phyloP scores from a whole-genome alignment of 1,140 invertebrate genomes.

The Mizuhopecten yessoensis region DNA sequence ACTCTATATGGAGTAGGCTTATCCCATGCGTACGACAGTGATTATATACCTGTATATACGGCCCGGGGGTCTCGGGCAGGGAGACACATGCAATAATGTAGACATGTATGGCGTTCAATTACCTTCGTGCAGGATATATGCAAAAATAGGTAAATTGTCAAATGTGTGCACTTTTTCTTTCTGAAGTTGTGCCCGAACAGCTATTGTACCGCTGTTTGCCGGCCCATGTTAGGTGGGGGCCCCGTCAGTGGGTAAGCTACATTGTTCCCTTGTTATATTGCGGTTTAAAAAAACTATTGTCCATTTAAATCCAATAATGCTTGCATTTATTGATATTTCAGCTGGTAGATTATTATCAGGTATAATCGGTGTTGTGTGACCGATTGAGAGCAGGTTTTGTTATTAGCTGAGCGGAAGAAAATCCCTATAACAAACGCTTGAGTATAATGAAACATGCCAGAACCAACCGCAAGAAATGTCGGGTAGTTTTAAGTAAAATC shows the following conservation, averaged over 20 bases:
- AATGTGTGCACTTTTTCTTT: not conserved
- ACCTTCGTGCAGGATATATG: too few relatives aligned
- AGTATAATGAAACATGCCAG: not conserved
- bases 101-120: too few relatives aligned
- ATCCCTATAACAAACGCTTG: not conserved
- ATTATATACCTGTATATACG: not conserved
- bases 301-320: not conserved
- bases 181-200: not conserved
- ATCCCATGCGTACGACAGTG: not conserved
- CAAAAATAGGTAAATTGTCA: too few relatives aligned
- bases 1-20: not conserved
- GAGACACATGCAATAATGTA: too few relatives aligned
- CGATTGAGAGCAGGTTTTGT: not conserved
- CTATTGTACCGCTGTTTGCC: not conserved
- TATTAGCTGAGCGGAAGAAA: not conserved
- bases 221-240: not conserved
- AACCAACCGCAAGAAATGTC: not conserved
- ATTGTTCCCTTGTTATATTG: not conserved
- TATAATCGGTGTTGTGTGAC: not conserved
- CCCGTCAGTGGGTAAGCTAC: too few relatives aligned
- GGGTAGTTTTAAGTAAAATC: not conserved
- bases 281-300: not conserved
- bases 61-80: not conserved
- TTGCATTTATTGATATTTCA: not conserved
- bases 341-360: conserved; percentile 8